Evolutionary conservation across 2,797 vertebrate genomes (phyloP).

Genomic region (Linurgus olivaceus): DNA sequence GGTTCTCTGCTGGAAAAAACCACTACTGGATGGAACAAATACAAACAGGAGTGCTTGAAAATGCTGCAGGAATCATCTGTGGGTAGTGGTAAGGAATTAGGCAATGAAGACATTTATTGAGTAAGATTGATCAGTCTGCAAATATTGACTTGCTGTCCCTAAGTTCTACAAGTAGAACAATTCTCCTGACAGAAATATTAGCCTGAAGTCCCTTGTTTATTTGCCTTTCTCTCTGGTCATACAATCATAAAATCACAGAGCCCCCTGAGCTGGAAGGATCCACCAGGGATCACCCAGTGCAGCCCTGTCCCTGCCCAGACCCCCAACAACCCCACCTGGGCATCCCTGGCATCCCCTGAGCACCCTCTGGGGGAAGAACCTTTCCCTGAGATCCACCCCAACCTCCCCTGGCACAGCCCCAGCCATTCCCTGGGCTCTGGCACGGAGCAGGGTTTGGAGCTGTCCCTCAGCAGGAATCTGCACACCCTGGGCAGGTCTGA

Average conservation of each 20-base stretch:
- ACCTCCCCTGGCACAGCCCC: background rate
- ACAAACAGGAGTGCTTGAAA: conserved; percentile 84
- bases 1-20: conserved; percentile 83
- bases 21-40: conserved; percentile 82
- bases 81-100: conserved; percentile 78
- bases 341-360: background rate
- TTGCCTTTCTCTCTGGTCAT: background rate
- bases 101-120: background rate
- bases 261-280: background rate
- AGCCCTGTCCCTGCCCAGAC: background rate
- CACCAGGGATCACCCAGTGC: background rate
- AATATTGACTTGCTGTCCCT: background rate
- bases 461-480: background rate
- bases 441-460: background rate
- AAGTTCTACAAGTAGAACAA: background rate
- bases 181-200: background rate
- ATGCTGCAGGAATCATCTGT: conserved; percentile 66
- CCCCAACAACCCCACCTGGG: fast-evolving
- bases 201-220: background rate
- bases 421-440: background rate
- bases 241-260: background rate
- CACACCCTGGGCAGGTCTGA: background rate
- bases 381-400: background rate
- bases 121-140: background rate
- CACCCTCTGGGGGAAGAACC: background rate